phyloP scores from a whole-genome alignment of 2,113 vertebrate species.

The Rhinoderma darwinii region DNA sequence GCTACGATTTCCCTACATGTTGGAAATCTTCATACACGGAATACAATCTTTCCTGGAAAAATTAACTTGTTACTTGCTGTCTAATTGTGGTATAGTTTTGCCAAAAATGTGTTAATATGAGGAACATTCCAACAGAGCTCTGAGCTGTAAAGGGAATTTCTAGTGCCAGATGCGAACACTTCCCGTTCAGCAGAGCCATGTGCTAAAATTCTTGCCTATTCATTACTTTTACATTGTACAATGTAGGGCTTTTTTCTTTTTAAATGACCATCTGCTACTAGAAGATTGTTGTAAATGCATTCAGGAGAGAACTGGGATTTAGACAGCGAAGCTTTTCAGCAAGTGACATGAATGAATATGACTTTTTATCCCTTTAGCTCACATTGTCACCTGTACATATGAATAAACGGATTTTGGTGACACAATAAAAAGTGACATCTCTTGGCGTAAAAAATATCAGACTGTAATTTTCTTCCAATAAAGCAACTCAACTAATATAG shows the following conservation, averaged over 20 bases:
- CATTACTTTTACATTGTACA: slow-evolving; percentile 41
- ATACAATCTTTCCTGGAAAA: neutral
- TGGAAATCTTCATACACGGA: neutral
- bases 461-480: neutral
- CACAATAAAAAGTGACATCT: slow-evolving; percentile 28
- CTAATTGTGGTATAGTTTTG: neutral
- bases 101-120: neutral
- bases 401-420: slow-evolving; percentile 1
- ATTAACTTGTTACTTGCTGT: neutral
- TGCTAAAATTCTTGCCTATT: slow-evolving; percentile 49
- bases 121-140: neutral
- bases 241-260: slow-evolving; percentile 37
- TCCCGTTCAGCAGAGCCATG: slow-evolving; percentile 33
- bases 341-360: slow-evolving; percentile 35
- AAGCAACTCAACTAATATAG: neutral
- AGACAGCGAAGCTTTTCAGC: slow-evolving; percentile 6
- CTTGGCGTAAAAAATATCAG: neutral
- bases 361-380: slow-evolving; percentile 14
- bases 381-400: slow-evolving; percentile 27
- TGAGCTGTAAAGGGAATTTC: neutral
- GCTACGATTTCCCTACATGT: no score
- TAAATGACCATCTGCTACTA: slow-evolving; percentile 56
- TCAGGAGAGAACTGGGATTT: slow-evolving; percentile 23
- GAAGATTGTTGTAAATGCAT: slow-evolving; percentile 48
- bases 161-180: slow-evolving; percentile 48